Percentiles rank a stretch among this genome's conserved stretches.
phyloP scores from a whole-genome alignment of 2,113 vertebrate genomes.

The Hyperoodon ampullatus region DNA sequence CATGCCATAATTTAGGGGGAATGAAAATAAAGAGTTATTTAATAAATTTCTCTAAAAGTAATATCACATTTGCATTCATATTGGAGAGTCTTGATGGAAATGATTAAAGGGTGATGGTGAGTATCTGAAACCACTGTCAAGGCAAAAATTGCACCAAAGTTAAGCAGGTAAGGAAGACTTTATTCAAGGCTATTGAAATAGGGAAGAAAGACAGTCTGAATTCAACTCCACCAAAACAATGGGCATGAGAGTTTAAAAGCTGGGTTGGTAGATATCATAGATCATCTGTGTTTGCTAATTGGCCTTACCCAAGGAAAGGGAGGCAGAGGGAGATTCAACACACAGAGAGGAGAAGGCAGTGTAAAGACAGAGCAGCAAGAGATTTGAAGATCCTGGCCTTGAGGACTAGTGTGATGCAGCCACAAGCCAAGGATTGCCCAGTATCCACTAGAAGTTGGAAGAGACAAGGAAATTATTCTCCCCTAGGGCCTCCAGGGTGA shows the following conservation, averaged over 20 bases:
- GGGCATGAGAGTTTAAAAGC: not conserved
- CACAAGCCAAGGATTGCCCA: not conserved
- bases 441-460: not conserved
- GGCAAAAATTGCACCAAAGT: not conserved
- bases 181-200: not conserved
- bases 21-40: constrained; percentile 35
- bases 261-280: not conserved
- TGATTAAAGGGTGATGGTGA: not conserved
- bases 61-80: not conserved
- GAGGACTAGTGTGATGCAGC: not conserved
- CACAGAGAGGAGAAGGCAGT: not conserved
- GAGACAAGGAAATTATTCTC: not conserved
- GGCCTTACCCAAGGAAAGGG: not conserved
- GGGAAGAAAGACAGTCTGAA: not conserved
- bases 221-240: not conserved
- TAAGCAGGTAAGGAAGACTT: not conserved
- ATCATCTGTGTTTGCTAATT: not conserved
- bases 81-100: not conserved
- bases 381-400: not conserved
- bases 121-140: not conserved
- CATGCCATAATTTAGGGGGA: not conserved
- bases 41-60: constrained; percentile 18
- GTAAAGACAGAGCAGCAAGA: not conserved
- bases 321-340: not conserved
- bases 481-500: not conserved